These are phyloP conservation scores for Dryobota labecula DNA, from an alignment of 2,888 invertebrate species.

Conservation along the genomic window DNA sequence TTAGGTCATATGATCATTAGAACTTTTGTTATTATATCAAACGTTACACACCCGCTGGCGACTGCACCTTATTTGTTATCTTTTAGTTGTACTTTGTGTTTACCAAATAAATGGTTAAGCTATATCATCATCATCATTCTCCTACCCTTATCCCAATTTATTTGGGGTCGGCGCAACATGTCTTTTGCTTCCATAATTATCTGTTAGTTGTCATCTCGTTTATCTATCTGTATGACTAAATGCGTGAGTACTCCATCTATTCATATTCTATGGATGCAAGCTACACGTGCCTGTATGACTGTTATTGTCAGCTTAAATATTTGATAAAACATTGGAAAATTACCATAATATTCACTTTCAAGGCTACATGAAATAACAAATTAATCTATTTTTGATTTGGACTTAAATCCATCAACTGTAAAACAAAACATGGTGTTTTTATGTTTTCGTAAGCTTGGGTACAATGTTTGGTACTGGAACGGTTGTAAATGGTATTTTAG, in stretches of 20 bases:
- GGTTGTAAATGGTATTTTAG: background rate
- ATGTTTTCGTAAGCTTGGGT: constrained; percentile 7
- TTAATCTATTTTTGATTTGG: constrained; percentile 27
- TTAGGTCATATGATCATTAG: too few species aligned
- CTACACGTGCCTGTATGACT: background rate
- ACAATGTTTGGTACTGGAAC: constrained; percentile 3
- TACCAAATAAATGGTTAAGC: too few species aligned
- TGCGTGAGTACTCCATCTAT: constrained; percentile 11
- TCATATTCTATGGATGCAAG: background rate
- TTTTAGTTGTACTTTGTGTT: too few species aligned
- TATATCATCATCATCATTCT: too few species aligned
- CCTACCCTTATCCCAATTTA: too few species aligned
- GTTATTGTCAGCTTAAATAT: constrained; percentile 35
- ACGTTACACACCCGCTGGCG: too few species aligned
- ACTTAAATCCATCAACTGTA: constrained; percentile 25
- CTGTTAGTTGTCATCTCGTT: too few species aligned
- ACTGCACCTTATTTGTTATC: too few species aligned
- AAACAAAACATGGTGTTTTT: constrained; percentile 9
- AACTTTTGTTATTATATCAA: too few species aligned
- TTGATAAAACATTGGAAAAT: constrained; percentile 37
- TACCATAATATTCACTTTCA: constrained; percentile 36
- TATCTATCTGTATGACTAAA: background rate
- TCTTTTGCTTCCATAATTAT: too few species aligned
- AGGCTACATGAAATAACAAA: constrained; percentile 34
- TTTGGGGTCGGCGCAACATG: too few species aligned